Evolutionary conservation across 2,113 vertebrate genomes (phyloP), one percentile per base, ranked within the genome.

Genomic region (Eptesicus fuscus): DNA sequence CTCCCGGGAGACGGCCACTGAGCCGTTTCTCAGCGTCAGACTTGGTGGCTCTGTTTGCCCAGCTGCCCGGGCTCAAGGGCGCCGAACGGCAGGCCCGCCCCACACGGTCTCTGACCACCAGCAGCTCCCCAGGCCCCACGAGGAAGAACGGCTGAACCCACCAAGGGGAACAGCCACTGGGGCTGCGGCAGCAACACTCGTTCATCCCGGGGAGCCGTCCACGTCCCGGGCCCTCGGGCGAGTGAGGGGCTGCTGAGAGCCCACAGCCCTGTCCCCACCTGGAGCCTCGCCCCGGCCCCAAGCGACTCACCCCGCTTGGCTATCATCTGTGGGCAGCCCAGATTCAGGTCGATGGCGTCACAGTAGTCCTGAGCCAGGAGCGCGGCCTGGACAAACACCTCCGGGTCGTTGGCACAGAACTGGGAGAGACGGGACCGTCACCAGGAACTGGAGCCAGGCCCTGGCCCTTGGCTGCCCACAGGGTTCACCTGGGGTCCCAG

Each of bases 391-490:
- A 99, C 98, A 97, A 99, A 99, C 95, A 99, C 99, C 71, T 99
- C 99, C 0, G 99, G 99, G 95, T 99, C 99, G 56, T 99, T 99
- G 97, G 99, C 99, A 98, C 99, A 99, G 97, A 99, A 99, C 99
- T 99, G 96, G n/a, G 61, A 97, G 96, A 97, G 94, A 96, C 10
- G 32, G 0, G 16, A 9, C 28, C 2, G 37, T 73, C 40, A 56
- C 5, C 20, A 8, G 1, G 6, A 76, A 30, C 49, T 32, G 16
- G 3, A n/a, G n/a, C 37, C 65, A 37, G 44, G 70, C 23, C 12
- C 80, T 35, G 53, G 20, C 40, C 17, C 14, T 7, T 18, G 53
- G 51, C 51, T 3, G 9, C 56, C 83, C 56, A 30, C 4, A 3
- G 35, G 56, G 32, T 5, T 74, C 70, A 28, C 0, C 0, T 0